phyloP scores from a whole-genome alignment of 2,888 invertebrate species.

The Helicoverpa assulta region DNA sequence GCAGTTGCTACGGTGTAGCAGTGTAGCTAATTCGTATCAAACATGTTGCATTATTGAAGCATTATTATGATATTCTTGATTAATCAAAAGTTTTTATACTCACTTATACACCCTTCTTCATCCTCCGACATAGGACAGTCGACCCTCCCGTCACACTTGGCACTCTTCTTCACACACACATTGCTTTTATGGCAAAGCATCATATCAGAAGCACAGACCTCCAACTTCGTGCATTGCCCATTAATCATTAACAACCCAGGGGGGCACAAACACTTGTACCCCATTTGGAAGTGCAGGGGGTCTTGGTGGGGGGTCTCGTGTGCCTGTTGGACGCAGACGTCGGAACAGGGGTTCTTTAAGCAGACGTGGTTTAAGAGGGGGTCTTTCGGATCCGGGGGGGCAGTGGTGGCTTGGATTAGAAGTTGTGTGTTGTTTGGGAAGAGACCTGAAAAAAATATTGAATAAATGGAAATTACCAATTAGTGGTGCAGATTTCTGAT shows the following conservation, averaged over 20 bases:
- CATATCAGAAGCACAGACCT: conserved; percentile 86
- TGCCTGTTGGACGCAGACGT: conserved; percentile 92
- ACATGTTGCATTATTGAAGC: too few relatives aligned
- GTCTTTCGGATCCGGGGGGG: conserved; percentile 59
- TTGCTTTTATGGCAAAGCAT: conserved; percentile 85
- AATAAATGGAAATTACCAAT: too few relatives aligned
- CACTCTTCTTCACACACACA: conserved; percentile 77
- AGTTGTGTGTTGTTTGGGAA: conserved; percentile 85
- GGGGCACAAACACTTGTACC: conserved; percentile 91
- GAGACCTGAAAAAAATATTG: conserved; percentile 77
- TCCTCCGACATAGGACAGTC: conserved; percentile 91
- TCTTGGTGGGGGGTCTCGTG: conserved; percentile 54
- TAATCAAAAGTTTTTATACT: conserved; percentile 42
- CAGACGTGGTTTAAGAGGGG: conserved; percentile 89
- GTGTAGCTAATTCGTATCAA: background rate
- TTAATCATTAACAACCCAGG: conserved; percentile 89
- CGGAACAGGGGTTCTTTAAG: conserved; percentile 92
- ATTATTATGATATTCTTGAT: background rate
- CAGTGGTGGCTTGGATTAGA: conserved; percentile 72
- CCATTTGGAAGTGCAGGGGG: conserved; percentile 39
- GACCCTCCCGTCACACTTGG: conserved; percentile 85
- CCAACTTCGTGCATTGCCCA: conserved; percentile 90
- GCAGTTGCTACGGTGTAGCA: background rate
- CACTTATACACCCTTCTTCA: conserved; percentile 86
- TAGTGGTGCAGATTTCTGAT: too few relatives aligned